phyloP scores from a whole-genome alignment of 1,140 invertebrate genomes.

The Mycetomoellerius zeteki region DNA sequence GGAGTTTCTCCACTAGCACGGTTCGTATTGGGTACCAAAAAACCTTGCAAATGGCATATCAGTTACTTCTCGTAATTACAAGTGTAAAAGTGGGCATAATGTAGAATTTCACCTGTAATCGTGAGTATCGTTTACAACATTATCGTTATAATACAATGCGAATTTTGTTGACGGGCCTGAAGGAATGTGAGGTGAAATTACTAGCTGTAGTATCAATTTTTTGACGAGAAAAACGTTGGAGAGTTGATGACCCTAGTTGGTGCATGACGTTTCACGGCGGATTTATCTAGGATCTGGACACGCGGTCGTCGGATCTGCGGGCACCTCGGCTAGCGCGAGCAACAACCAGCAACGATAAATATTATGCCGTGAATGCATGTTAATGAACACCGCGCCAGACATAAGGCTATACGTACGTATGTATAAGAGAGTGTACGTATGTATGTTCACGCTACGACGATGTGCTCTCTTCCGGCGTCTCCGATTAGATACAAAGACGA shows the following conservation, averaged over 20 bases:
- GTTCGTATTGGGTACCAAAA: not conserved
- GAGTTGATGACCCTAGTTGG: conserved; percentile 26
- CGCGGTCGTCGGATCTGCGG: conserved; percentile 73
- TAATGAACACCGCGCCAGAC: conserved; percentile 79
- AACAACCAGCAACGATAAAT: conserved; percentile 80
- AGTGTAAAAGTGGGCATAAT: not conserved
- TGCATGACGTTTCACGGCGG: conserved; percentile 64
- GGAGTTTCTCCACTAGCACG: not conserved
- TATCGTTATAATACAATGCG: conserved; percentile 3
- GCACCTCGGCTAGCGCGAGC: conserved; percentile 52
- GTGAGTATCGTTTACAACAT: not conserved
- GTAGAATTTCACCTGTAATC: not conserved
- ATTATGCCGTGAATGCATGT: conserved; percentile 84
- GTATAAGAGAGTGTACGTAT: conserved; percentile 13
- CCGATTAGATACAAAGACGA: conserved; percentile 80
- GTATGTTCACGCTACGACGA: conserved; percentile 47
- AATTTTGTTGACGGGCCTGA: not conserved
- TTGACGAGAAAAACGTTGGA: not conserved
- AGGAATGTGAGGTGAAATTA: not conserved
- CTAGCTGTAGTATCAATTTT: not conserved
- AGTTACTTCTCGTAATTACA: not conserved
- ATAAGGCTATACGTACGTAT: conserved; percentile 13
- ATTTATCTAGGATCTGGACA: conserved; percentile 81
- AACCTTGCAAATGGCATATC: not conserved
- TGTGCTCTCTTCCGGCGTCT: conserved; percentile 69